Conservation (phyloP, 2,888 invertebrate genomes). For the Tromatobia lineatoria region DNA sequence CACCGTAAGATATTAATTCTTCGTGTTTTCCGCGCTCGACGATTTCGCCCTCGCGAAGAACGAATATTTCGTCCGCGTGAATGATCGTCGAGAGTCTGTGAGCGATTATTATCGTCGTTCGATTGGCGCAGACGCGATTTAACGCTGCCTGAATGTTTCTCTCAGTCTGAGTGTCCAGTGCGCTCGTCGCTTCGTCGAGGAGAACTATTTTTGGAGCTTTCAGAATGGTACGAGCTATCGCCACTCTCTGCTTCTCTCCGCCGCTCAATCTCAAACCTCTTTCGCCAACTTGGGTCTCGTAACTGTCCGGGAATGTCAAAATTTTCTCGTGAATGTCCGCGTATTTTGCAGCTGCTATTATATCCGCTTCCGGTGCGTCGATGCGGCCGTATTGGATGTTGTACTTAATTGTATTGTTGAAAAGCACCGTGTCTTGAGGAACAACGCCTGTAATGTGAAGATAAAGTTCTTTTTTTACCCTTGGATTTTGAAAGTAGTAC, state of each 20-base stretch:
- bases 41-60: conserved; percentile 96
- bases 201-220: conserved; percentile 96
- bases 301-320: conserved; percentile 95
- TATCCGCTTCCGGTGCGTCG: conserved; percentile 92
- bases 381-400: conserved; percentile 97
- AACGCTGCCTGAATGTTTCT: conserved; percentile 89
- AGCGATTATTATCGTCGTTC: conserved; percentile 97
- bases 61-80: conserved; percentile 97
- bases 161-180: conserved; percentile 98
- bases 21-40: conserved; percentile 94
- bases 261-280: conserved; percentile 97
- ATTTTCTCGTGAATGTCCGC: conserved; percentile 98
- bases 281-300: conserved; percentile 97
- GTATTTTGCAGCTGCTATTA: conserved; percentile 95
- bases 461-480: background rate
- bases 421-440: conserved; percentile 98
- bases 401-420: conserved; percentile 97
- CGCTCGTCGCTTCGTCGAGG: conserved; percentile 98
- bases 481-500: no score
- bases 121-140: conserved; percentile 91
- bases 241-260: conserved; percentile 99
- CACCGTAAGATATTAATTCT: conserved; percentile 86
- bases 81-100: conserved; percentile 98
- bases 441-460: conserved; percentile 89
- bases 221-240: conserved; percentile 97